Conservation (phyloP, 2,888 invertebrate species). For the Amiota communis region DNA sequence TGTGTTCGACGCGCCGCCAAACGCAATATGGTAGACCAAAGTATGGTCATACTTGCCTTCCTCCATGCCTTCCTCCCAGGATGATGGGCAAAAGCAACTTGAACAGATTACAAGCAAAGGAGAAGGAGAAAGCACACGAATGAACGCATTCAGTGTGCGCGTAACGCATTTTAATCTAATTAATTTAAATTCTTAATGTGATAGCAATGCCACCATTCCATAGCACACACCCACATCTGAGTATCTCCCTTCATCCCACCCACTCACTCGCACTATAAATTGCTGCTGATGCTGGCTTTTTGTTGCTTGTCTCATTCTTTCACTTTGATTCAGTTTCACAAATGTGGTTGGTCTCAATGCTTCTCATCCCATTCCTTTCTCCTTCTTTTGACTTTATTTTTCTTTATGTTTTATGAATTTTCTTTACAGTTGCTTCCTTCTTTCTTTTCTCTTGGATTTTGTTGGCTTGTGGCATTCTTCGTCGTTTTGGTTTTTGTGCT, state of each 20-base stretch:
- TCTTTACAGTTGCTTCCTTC: not conserved
- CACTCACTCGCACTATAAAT: not conserved
- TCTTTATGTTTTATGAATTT: not conserved
- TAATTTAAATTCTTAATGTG: constrained; percentile 65
- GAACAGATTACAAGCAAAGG: not conserved
- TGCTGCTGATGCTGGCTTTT: not conserved
- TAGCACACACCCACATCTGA: not conserved
- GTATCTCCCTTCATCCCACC: not conserved
- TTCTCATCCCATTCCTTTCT: not conserved
- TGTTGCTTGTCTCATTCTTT: constrained; percentile 40
- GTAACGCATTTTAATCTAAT: constrained; percentile 64
- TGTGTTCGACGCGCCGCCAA: constrained; percentile 3
- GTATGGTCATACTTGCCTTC: no score
- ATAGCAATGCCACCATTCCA: constrained; percentile 44
- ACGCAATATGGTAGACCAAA: not conserved
- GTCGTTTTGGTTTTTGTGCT: constrained; percentile 43
- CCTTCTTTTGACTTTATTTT: not conserved
- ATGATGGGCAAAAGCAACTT: no score
- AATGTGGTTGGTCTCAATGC: no score
- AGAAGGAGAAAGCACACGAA: not conserved
- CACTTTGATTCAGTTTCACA: no score
- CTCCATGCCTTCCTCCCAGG: no score
- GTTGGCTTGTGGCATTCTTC: not conserved
- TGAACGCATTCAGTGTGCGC: constrained; percentile 32
- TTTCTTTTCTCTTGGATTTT: not conserved